Conservation (phyloP, 23 tunicate species). For the Diplosoma virens region DNA sequence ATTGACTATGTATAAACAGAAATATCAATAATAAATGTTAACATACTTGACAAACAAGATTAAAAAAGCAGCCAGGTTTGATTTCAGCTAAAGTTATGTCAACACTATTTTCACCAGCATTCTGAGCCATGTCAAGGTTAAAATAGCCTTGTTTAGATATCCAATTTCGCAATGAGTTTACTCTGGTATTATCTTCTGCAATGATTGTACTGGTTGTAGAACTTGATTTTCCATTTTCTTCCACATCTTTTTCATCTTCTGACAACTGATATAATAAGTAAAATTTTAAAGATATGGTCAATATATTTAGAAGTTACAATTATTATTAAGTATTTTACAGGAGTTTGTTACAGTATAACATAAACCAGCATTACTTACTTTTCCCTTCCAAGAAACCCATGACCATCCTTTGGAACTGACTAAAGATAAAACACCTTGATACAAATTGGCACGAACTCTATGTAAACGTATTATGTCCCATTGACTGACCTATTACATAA, state of each 20-base stretch:
- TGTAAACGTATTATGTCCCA: slow-evolving; percentile 61
- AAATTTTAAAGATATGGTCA: not conserved
- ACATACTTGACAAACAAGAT: slow-evolving; percentile 31
- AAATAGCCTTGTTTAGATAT: slow-evolving; percentile 13
- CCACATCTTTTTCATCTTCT: not conserved
- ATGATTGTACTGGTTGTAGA: slow-evolving; percentile 25
- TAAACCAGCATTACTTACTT: too few relatives aligned
- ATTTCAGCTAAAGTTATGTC: not conserved
- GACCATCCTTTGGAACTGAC: slow-evolving; percentile 48
- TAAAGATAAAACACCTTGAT: slow-evolving; percentile 14
- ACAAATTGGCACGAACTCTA: slow-evolving; percentile 4
- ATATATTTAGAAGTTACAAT: not conserved
- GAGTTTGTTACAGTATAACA: too few relatives aligned
- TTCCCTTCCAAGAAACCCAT: slow-evolving; percentile 37
- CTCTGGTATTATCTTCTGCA: slow-evolving; percentile 12
- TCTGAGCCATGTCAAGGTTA: not conserved
- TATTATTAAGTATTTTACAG: too few relatives aligned
- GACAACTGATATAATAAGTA: not conserved
- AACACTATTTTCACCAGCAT: not conserved
- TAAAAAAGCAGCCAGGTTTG: slow-evolving; percentile 17
- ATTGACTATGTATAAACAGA: too few relatives aligned
- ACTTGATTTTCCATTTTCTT: slow-evolving; percentile 1
- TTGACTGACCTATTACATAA: slow-evolving; percentile 22
- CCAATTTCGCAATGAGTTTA: slow-evolving; percentile 19
- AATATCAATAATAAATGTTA: too few relatives aligned